phyloP scores from a whole-genome alignment of 30 jellyfish, hydroid and myxozoan genomes.

The Hydractinia echinata region DNA sequence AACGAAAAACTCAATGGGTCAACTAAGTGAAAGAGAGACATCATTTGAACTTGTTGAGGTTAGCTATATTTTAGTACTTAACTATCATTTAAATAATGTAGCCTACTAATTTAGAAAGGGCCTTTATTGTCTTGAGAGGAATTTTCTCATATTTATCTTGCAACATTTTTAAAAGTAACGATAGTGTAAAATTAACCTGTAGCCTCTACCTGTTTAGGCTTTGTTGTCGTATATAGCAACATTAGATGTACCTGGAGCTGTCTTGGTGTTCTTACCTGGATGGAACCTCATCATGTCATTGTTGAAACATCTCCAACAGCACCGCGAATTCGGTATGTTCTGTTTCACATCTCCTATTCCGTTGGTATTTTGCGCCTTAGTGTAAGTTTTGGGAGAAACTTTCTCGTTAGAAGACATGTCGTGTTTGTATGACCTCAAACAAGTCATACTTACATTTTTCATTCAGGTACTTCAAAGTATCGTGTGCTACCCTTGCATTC shows the following conservation, averaged over 20 bases:
- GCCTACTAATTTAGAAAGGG: too few relatives aligned
- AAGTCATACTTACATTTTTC: neutral
- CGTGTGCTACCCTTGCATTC: conserved; percentile 84
- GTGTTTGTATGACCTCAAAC: too few relatives aligned
- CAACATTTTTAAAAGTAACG: too few relatives aligned
- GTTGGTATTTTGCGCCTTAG: neutral
- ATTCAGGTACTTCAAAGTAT: conserved; percentile 55
- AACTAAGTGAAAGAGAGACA: conserved; percentile 77
- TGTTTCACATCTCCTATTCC: too few relatives aligned
- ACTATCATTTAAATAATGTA: too few relatives aligned
- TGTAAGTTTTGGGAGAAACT: too few relatives aligned
- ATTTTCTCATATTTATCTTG: too few relatives aligned
- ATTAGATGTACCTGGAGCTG: conserved; percentile 79
- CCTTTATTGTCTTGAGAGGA: too few relatives aligned
- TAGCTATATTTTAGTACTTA: neutral
- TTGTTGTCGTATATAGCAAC: conserved; percentile 57
- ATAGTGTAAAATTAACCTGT: neutral
- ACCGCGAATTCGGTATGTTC: conserved; percentile 70
- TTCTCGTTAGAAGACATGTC: too few relatives aligned
- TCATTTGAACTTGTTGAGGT: conserved; percentile 88
- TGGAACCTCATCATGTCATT: conserved; percentile 74
- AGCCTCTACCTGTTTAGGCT: conserved; percentile 44
- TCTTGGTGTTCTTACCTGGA: conserved; percentile 89
- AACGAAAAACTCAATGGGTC: conserved; percentile 88
- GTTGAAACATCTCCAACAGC: conserved; percentile 64